Conservation (phyloP, 2,113 vertebrate genomes). For the Bubalus kerabau region DNA sequence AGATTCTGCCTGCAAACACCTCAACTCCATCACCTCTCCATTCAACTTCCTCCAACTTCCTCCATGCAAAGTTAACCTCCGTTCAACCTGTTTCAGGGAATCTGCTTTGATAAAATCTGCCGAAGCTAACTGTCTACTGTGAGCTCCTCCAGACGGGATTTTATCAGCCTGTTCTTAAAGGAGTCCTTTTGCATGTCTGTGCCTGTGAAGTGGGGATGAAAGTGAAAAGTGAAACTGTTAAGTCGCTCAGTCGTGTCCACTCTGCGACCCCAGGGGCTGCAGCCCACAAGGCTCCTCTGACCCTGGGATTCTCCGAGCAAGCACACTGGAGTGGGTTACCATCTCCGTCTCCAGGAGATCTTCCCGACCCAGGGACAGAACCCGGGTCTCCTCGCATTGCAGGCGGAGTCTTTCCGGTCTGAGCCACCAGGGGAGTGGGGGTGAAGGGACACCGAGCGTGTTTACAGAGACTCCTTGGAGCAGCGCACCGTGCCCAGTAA, state of each 20-base stretch:
- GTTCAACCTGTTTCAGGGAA: neutral
- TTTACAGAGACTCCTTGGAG: neutral
- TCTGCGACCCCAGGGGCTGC: neutral
- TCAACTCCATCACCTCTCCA: fast-evolving
- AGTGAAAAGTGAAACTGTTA: neutral
- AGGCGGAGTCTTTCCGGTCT: neutral
- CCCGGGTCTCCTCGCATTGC: neutral
- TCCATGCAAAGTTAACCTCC: fast-evolving
- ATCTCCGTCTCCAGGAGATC: neutral
- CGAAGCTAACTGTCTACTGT: neutral
- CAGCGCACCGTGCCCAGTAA: neutral
- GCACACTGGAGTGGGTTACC: neutral
- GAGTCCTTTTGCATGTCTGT: neutral
- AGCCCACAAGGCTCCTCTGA: neutral
- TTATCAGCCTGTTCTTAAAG: neutral
- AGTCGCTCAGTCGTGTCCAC: neutral
- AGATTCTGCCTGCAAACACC: neutral
- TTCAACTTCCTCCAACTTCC: neutral
- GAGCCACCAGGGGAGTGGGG: neutral
- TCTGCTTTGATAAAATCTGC: neutral
- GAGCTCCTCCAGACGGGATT: neutral
- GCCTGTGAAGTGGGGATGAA: neutral
- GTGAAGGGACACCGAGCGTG: neutral
- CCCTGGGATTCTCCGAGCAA: neutral
- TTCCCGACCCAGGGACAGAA: neutral